Evolutionary conservation across 2,113 vertebrate species (phyloP), one percentile per base, ranked within the genome.

Genomic region (Meriones unguiculatus): DNA sequence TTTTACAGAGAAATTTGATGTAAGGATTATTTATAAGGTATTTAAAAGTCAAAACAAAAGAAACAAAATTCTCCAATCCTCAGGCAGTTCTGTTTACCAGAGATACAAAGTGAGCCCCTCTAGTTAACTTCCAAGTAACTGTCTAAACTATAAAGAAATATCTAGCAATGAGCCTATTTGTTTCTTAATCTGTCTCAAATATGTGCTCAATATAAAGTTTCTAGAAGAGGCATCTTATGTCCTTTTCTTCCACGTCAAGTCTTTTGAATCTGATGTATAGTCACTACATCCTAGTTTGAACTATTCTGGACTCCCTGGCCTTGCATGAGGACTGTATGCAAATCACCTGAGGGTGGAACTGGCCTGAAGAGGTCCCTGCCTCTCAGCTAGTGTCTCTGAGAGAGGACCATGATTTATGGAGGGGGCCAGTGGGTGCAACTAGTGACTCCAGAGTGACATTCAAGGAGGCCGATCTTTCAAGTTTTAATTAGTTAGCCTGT

Each of bases 1-100:
- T 97, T 97, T 80, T 86, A 81, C 22, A 52, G 52, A 90, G 86
- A 94, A 84, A 86, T 72, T 94, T 95, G 82, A 85, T 86, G 52
- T 85, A 87, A 93, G 73, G 95, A 92, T 97, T 95, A 67, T 96
- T 96, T 88, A 69, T 90, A 84, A 85, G 70, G 9, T 46, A 64
- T 90, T 82, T 62, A 95, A 92, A 75, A 92, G 50, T 69, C 17
- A 67, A 85, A 85, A 75, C 28, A 54, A 87, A 64, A 65, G 69
- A 95, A 81, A 91, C 15, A 90, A 59, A 90, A 72, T 32, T 35
- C 38, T 54, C 28, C 22, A 59, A 5, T 20, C 38, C 30, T 57
- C 59, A 76, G 35, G 30, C 10, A 17, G 11, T 67, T 7, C 54
- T 24, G 15, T 93, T 87, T 57, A 75, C 50, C 52, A 52, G 69